Conservation (phyloP, 92 coral and sea anemone species). For the Epizoanthus ramosus region DNA sequence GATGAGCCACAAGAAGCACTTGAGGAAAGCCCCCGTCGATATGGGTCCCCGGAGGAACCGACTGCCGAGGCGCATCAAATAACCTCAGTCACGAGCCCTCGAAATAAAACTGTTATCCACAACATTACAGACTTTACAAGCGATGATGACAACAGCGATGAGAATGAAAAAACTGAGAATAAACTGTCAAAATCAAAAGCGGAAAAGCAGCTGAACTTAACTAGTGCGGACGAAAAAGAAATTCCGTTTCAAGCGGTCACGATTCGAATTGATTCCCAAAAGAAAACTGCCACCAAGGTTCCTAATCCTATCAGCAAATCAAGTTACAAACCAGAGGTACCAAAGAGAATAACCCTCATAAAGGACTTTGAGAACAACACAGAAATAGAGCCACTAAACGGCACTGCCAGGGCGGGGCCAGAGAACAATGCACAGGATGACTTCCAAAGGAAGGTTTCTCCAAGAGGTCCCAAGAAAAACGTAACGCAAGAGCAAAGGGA, state of each 20-base stretch:
- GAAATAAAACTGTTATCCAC: background rate
- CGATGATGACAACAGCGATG: background rate
- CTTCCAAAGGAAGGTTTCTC: background rate
- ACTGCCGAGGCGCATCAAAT: background rate
- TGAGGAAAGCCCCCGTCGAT: background rate
- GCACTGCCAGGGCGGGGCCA: background rate
- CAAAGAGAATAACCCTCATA: background rate
- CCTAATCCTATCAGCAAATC: background rate
- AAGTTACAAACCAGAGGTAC: background rate
- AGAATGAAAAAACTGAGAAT: background rate
- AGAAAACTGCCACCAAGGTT: constrained; percentile 16
- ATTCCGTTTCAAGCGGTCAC: constrained; percentile 29
- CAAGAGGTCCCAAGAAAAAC: background rate
- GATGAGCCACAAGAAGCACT: constrained; percentile 8
- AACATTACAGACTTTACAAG: background rate
- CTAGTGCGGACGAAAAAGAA: constrained; percentile 1
- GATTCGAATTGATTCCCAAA: constrained; percentile 23
- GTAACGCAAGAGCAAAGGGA: constrained; percentile 1
- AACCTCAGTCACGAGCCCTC: background rate
- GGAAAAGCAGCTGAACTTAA: background rate
- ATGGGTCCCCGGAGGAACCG: constrained; percentile 10
- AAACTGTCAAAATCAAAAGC: background rate
- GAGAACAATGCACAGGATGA: background rate
- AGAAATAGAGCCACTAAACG: background rate
- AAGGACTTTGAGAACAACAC: constrained; percentile 1